Conservation (phyloP, 1,140 invertebrate genomes). For the Chlorops oryzae region DNA sequence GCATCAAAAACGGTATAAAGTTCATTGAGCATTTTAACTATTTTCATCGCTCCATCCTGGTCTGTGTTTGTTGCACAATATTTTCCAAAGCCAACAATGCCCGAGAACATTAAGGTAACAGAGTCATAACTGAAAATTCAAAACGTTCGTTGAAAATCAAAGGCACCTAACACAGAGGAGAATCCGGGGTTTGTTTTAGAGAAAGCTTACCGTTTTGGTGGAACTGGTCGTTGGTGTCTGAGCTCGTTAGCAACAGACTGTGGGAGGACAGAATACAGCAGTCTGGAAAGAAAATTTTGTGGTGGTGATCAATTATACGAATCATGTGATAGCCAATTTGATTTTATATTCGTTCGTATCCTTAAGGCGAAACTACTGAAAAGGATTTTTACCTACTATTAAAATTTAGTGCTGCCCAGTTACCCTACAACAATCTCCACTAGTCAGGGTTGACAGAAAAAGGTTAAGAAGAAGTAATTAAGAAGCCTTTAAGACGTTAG, state of each 20-base stretch:
- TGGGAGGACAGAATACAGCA: constrained; percentile 90
- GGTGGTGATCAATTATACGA: not conserved
- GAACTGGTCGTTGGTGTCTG: constrained; percentile 80
- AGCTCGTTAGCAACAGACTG: constrained; percentile 89
- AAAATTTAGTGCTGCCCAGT: no score
- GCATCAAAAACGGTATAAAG: constrained; percentile 88
- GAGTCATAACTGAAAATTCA: constrained; percentile 62
- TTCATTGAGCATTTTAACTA: constrained; percentile 84
- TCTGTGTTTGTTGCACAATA: constrained; percentile 83
- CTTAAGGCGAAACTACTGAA: no score
- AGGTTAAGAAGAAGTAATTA: no score
- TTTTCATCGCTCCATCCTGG: constrained; percentile 83
- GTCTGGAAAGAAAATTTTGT: constrained; percentile 50
- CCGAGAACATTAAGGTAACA: constrained; percentile 89
- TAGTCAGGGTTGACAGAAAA: no score
- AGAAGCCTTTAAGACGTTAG: no score
- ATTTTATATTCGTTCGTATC: no score
- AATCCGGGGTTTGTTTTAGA: not conserved
- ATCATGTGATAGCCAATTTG: no score
- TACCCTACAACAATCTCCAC: no score
- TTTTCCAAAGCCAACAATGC: constrained; percentile 86
- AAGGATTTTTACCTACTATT: no score
- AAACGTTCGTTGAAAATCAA: not conserved
- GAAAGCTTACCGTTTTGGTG: constrained; percentile 61
- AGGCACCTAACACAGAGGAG: not conserved